Evolutionary conservation across 2,797 vertebrate species (phyloP), one percentile per base, ranked within the genome.

Genomic region (Protosalanx chinensis): DNA sequence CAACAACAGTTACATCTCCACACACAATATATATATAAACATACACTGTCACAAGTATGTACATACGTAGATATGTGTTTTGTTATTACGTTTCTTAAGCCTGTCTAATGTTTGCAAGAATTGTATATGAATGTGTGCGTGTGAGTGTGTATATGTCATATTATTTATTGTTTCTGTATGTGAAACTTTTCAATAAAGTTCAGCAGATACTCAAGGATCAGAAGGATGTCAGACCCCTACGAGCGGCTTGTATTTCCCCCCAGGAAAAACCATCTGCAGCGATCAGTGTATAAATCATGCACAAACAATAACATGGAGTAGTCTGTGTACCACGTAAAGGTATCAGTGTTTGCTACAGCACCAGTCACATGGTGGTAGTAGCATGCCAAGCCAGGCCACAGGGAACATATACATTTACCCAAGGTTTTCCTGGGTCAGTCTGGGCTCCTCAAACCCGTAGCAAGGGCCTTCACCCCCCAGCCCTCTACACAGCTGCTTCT

Each of bases 401-500:
- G 71, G 76, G 76, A 84, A 23, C 74, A 67, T 73, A 18, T 82
- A 70, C 88, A 82, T 64, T 59, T 68, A 76, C 81, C 69, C 65
- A 80, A n/a, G 59, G 13, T 35, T 57, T 4, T 5, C 79, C 82
- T 68, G 84, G 88, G 90, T 90, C 88, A 89, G 84, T 82, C 56
- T 76, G 75, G 83, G 85, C 79, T 71, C 75, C 86, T 84, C 74
- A 88, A 89, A 74, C 85, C 78, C 74, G 81, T 73, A 83, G 35
- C 35, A 37, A 10, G 70, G 87, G 87, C 87, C 83, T 86, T 87
- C 77, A 81, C 79, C 85, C 5, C 51, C 82, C 69, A 69, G 63
- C 82, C 83, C 75, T 59, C 75, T 84, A 76, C 88, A 89, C 91
- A 92, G 88, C 89, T 91, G 89, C 83, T 91, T 91, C 87, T 77